Conservation (phyloP, 2,113 vertebrate genomes). For the Pogonocichla stellata region DNA sequence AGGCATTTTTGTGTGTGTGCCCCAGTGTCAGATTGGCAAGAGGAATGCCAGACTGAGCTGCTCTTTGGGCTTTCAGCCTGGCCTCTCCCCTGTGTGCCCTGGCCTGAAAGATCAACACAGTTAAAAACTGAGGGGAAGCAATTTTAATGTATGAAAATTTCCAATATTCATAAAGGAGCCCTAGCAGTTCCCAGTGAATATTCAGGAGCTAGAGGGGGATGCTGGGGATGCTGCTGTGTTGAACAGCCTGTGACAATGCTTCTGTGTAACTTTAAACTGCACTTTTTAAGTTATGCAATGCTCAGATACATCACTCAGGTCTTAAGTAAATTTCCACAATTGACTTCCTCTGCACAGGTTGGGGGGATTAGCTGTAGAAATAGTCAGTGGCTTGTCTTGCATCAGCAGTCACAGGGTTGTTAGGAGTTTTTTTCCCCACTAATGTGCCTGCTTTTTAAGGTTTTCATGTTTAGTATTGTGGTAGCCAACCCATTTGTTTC, state of each 20-base stretch:
- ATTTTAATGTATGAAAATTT: background rate
- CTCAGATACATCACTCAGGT: background rate
- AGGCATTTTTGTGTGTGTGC: background rate
- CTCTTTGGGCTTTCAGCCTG: background rate
- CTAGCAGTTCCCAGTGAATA: background rate
- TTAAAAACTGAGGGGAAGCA: background rate
- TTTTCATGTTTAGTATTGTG: background rate
- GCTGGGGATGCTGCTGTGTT: background rate
- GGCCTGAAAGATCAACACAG: background rate
- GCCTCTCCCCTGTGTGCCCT: rapidly evolving
- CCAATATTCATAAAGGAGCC: background rate
- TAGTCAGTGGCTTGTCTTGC: background rate
- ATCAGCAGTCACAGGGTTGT: background rate
- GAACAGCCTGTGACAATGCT: background rate
- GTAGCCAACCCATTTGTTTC: background rate
- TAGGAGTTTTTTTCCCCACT: background rate
- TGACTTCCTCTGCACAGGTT: background rate
- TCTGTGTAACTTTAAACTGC: background rate
- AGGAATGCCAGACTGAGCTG: background rate
- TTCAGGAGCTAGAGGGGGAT: background rate
- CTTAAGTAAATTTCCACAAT: background rate
- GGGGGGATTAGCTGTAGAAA: background rate
- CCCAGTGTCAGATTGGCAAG: background rate
- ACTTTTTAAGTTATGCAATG: background rate
- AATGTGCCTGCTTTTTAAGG: background rate